Conservation (phyloP, 2,888 invertebrate genomes). For the Tachina grossa region DNA sequence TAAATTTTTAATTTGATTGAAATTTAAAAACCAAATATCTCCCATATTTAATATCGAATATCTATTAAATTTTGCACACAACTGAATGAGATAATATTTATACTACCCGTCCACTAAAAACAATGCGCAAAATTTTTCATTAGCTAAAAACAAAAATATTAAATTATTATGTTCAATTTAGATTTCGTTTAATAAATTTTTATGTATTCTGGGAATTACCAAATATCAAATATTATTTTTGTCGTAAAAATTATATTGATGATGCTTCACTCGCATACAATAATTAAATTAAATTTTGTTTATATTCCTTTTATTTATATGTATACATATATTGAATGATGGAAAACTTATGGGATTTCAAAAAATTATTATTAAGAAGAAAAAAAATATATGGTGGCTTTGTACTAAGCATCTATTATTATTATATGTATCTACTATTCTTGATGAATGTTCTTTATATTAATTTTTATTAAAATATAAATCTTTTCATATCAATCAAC, state of each 20-base stretch:
- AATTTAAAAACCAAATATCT: constrained; percentile 20
- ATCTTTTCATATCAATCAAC: not conserved
- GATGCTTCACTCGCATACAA: not conserved
- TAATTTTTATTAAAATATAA: not conserved
- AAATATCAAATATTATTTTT: constrained; percentile 37
- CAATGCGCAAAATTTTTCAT: constrained; percentile 42
- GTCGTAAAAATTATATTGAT: constrained; percentile 5
- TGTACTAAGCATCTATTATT: not conserved
- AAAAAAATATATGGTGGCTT: not conserved
- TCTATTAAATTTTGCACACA: not conserved
- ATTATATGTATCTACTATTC: not conserved
- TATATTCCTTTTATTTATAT: constrained; percentile 12
- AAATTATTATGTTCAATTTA: not conserved
- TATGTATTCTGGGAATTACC: constrained; percentile 33
- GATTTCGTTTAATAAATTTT: constrained; percentile 26
- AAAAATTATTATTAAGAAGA: not conserved
- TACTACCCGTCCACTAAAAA: not conserved
- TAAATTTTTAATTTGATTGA: constrained; percentile 21
- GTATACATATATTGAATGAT: not conserved
- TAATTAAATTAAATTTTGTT: constrained; percentile 36
- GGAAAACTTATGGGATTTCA: constrained; percentile 26
- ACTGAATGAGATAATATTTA: not conserved
- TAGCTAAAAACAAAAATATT: constrained; percentile 21
- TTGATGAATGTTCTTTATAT: not conserved
- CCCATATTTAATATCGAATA: not conserved